Base-by-base conservation (phyloP, 2,113 vertebrate genomes). In the Excalfactoria chinensis region DNA sequence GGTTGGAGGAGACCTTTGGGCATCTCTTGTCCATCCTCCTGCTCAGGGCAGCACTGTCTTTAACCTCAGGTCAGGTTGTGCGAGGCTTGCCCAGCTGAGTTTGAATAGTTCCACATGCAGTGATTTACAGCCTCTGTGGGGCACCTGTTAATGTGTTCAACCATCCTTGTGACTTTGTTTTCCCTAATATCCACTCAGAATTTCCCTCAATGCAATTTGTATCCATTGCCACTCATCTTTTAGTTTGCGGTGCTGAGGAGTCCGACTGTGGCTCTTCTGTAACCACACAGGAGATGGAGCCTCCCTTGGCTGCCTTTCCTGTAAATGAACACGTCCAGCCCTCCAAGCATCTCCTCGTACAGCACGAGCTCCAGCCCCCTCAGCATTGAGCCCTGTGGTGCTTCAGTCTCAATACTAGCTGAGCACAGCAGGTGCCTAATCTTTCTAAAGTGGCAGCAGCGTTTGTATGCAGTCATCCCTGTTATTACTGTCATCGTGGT, bases 351-450 rank as follows among this genome's bases (percentile, higher is more conserved):
- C 28, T 71, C 16, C 23, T 53, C 51, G 26, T 53, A 16, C 26
- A 9, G 51, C 63, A 28, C 1, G 1, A 40, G 55, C 76, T 82
- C 14, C 67, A 20, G 0, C 3, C 46, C 40, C 41, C 40, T 3
- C 43, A 4, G 3, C 32, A 0, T 19, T 1, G 1, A 37, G 22
- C 37, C 46, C 44, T 4, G 23, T 5, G 11, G 25, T 53, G 28
- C 44, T 91, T 22, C 16, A 16, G 2, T 59, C 60, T 55, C 46
- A 20, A 1, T 2, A 1, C 28, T 11, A 23, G 64, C 80, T 34
- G 68, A n/a, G 37, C 7, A 4, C 85, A n/a, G 75, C n/a, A 35
- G 60, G 64, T 71, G 64, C 17, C 37, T 78, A 4, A n/a, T 32
- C 64, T 58, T 18, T 23, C n/a, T 60, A 16, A 46, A 6, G 43